Evolutionary conservation across 1,140 invertebrate species (phyloP).

Genomic region (Polypedilum vanderplanki): DNA sequence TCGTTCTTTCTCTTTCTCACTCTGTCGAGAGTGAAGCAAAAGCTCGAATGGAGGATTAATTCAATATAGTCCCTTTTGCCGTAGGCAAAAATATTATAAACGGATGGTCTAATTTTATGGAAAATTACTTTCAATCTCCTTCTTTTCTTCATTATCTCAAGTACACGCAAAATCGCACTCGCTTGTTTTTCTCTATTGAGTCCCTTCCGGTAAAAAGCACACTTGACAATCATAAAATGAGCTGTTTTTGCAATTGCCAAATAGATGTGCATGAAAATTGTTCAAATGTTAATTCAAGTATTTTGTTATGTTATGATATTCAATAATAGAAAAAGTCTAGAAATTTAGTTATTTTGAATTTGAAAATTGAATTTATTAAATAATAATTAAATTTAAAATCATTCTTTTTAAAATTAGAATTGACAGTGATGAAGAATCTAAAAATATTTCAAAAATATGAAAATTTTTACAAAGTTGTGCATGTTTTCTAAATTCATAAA

Average conservation of each 20-base stretch:
- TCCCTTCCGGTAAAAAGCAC: background rate
- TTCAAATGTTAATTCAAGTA: too few species aligned
- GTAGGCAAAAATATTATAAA: background rate
- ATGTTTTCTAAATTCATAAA: too few species aligned
- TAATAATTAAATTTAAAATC: too few species aligned
- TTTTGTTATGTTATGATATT: too few species aligned
- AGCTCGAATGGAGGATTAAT: background rate
- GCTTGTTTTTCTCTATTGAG: background rate
- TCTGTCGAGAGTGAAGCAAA: too few species aligned
- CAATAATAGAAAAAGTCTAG: too few species aligned
- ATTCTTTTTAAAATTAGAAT: too few species aligned
- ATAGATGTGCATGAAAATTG: background rate
- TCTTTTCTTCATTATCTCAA: background rate
- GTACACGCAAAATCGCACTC: background rate
- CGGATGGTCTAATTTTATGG: conserved; percentile 16
- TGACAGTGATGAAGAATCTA: too few species aligned
- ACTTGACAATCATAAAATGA: conserved; percentile 12
- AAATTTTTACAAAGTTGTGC: too few species aligned
- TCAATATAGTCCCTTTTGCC: conserved; percentile 5
- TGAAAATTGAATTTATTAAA: too few species aligned
- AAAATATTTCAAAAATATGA: too few species aligned
- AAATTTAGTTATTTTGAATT: too few species aligned
- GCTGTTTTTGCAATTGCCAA: background rate
- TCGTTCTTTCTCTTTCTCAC: background rate
- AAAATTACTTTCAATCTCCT: conserved; percentile 5